Conservation (phyloP, 2,797 vertebrate genomes). For the Pyrocephalus nanus region DNA sequence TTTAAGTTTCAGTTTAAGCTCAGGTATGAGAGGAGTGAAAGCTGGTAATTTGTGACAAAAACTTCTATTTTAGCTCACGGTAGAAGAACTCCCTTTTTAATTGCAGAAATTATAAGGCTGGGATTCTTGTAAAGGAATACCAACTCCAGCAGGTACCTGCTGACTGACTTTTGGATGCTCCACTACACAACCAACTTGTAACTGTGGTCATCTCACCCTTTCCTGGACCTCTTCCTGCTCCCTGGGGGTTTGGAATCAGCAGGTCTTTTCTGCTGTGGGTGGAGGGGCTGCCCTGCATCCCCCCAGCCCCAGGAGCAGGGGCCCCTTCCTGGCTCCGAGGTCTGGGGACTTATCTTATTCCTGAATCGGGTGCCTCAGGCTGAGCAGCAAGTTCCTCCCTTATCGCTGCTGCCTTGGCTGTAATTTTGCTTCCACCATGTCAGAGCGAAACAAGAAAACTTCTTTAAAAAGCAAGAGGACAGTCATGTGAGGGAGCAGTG, state of each 20-base stretch:
- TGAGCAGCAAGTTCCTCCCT: not conserved
- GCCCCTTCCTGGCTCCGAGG: not conserved
- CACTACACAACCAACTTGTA: fast-evolving
- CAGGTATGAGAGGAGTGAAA: slow-evolving; percentile 63
- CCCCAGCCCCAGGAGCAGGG: not conserved
- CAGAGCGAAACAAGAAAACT: slow-evolving; percentile 44
- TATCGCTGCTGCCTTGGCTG: not conserved
- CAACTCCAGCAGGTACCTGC: not conserved
- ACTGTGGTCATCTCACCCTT: not conserved
- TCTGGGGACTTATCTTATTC: not conserved
- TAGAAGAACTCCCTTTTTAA: slow-evolving; percentile 53
- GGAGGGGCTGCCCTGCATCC: not conserved
- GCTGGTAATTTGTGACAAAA: slow-evolving; percentile 65
- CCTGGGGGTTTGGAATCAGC: not conserved
- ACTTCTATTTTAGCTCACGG: slow-evolving; percentile 43
- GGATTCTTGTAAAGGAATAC: not conserved
- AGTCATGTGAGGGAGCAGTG: slow-evolving; percentile 35
- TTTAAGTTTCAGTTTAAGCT: slow-evolving; percentile 52
- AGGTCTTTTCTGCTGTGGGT: no score
- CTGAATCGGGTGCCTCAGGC: not conserved
- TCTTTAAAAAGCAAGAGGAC: slow-evolving; percentile 53
- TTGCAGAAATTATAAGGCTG: slow-evolving; percentile 46
- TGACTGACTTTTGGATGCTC: not conserved
- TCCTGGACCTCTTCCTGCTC: not conserved
- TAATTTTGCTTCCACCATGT: slow-evolving; percentile 1